Conservation (phyloP, 2,888 invertebrate species). For the Petrolisthes manimaculis region DNA sequence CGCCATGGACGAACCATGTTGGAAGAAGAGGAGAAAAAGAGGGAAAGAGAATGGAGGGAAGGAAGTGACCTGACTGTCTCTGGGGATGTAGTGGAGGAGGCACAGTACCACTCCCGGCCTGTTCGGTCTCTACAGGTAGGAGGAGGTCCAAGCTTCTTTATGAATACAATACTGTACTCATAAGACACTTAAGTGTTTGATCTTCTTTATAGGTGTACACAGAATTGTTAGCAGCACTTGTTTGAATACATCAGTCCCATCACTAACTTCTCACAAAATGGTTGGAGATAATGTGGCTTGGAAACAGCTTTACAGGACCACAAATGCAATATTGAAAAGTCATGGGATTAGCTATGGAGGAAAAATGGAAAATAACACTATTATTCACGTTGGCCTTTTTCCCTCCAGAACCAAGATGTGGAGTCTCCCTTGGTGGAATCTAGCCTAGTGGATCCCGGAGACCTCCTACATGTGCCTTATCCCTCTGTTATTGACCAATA, state of each 20-base stretch:
- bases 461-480: conserved; percentile 22
- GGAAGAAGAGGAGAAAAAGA: conserved; percentile 5
- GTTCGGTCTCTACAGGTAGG: conserved; percentile 15
- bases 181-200: no score
- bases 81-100: conserved; percentile 42
- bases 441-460: conserved; percentile 49
- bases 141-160: neutral
- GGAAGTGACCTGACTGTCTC: conserved; percentile 30
- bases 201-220: no score
- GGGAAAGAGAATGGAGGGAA: neutral
- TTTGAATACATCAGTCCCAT: no score
- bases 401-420: conserved; percentile 18
- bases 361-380: no score
- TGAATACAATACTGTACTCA: neutral
- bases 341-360: no score
- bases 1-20: conserved; percentile 25
- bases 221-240: no score
- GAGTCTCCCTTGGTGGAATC: conserved; percentile 45
- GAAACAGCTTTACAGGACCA: no score
- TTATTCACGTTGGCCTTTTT: neutral
- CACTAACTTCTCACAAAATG: no score
- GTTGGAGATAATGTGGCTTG: no score
- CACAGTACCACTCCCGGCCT: conserved; percentile 31
- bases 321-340: no score
- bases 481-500: conserved; percentile 19